Evolutionary conservation across 2,888 invertebrate species (phyloP).

Genomic region (Agrilus cyanescens): DNA sequence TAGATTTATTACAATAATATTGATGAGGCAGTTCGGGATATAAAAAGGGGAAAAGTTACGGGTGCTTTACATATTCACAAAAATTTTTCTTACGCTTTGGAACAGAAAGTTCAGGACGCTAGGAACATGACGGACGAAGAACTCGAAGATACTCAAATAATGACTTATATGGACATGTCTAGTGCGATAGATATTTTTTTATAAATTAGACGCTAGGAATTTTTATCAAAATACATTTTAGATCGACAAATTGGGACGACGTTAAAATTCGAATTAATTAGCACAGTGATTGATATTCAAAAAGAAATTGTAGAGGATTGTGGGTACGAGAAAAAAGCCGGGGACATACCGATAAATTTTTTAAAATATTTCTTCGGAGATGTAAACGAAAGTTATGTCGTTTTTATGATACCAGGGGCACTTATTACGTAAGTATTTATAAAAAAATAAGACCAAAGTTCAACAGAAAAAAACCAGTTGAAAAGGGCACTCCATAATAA

Average conservation of each 20-base stretch:
- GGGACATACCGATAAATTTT: conserved; percentile 52
- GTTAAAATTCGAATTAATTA: conserved; percentile 55
- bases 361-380: conserved; percentile 59
- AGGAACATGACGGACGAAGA: conserved; percentile 42
- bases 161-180: conserved; percentile 62
- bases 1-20: conserved; percentile 41
- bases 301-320: conserved; percentile 52
- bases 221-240: conserved; percentile 29
- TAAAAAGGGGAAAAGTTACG: conserved; percentile 42
- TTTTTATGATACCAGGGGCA: conserved; percentile 76
- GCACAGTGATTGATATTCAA: conserved; percentile 57
- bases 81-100: conserved; percentile 60
- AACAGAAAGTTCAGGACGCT: conserved; percentile 45
- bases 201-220: background rate
- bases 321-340: conserved; percentile 44
- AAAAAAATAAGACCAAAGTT: too few species aligned
- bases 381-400: conserved; percentile 55
- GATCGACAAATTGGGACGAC: conserved; percentile 75
- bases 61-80: conserved; percentile 55
- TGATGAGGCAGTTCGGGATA: conserved; percentile 41
- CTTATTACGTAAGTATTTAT: conserved; percentile 69
- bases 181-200: conserved; percentile 40
- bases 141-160: conserved; percentile 49
- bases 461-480: too few species aligned
- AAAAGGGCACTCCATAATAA: too few species aligned